Percentiles rank a stretch among this genome's conserved stretches.
Conservation (phyloP, 2,113 vertebrate genomes). For the Nyctereutes procyonoides region DNA sequence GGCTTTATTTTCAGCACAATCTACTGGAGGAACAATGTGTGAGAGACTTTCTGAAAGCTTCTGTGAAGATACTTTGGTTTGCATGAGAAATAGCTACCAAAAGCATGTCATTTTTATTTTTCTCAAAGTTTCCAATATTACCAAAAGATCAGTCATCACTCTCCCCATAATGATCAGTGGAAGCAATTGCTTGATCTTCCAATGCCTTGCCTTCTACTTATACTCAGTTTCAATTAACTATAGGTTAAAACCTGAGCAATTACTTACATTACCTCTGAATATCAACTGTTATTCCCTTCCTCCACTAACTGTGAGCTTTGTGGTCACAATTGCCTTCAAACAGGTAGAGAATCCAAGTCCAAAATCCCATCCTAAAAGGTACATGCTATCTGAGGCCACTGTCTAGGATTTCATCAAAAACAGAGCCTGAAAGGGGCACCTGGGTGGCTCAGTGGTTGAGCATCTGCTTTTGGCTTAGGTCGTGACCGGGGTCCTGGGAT, state of each 20-base stretch:
- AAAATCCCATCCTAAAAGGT: not conserved
- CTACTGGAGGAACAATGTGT: not conserved
- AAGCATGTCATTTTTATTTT: not conserved
- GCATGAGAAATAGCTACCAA: not conserved
- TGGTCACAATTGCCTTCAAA: not conserved
- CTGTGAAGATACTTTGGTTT: not conserved
- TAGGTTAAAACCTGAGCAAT: not conserved
- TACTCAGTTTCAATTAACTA: not conserved
- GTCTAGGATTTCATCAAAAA: not conserved
- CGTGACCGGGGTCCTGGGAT: no score
- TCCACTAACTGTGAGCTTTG: not conserved
- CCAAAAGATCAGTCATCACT: not conserved
- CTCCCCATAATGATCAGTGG: not conserved
- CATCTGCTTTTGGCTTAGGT: no score
- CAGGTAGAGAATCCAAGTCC: not conserved
- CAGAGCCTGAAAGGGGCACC: not conserved
- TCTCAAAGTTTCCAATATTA: not conserved
- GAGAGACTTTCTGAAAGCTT: not conserved
- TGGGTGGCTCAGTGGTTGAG: no score
- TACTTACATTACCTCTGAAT: not conserved
- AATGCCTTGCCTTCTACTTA: not conserved
- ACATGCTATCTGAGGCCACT: not conserved
- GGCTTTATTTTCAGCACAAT: not conserved
- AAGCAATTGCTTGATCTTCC: not conserved
- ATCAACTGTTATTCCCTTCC: not conserved